These are phyloP conservation scores for Saguinus imperator DNA, from an alignment of 2,113 vertebrate species.

Conservation along the genomic window DNA sequence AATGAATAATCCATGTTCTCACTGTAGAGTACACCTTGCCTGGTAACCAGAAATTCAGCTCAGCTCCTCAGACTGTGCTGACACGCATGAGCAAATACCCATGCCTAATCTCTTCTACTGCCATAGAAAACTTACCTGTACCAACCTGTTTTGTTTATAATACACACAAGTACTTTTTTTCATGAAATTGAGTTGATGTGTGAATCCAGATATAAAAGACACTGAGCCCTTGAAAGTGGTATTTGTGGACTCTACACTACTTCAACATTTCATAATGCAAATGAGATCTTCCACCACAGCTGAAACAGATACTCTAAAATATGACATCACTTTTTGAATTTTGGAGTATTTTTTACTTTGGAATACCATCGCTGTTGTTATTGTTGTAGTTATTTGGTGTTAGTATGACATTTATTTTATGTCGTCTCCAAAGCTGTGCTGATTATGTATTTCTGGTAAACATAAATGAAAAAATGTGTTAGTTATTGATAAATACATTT, in stretches of 20 bases:
- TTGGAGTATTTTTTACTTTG: not conserved
- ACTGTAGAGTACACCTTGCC: not conserved
- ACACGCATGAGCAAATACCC: accelerated
- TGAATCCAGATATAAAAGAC: not conserved
- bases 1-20: not conserved
- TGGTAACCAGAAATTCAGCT: not conserved
- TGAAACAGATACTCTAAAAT: not conserved
- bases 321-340: not conserved
- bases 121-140: not conserved
- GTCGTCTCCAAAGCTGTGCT: not conserved
- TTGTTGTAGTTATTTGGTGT: not conserved
- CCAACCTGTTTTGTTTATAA: too few species aligned
- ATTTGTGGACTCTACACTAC: too few species aligned
- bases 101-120: not conserved
- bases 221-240: not conserved
- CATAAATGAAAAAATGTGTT: not conserved
- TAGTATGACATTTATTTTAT: not conserved
- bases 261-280: not conserved
- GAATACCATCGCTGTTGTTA: not conserved
- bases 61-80: not conserved
- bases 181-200: not conserved
- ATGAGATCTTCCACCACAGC: not conserved
- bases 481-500: not conserved
- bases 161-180: not conserved
- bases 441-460: not conserved